Base-by-base conservation (phyloP, 2,113 vertebrate species). In the Actenoides hombroni region DNA sequence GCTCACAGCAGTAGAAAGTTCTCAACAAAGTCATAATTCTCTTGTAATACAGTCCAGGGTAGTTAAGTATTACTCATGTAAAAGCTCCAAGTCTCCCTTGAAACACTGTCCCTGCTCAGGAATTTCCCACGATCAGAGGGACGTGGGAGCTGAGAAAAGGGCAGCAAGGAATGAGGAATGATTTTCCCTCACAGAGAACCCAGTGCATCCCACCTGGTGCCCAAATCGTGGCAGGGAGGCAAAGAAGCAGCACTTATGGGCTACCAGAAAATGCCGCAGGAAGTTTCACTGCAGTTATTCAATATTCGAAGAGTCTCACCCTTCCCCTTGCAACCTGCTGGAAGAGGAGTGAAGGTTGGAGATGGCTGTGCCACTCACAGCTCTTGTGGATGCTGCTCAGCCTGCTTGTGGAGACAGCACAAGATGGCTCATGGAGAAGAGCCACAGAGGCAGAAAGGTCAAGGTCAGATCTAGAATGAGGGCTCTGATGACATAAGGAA, bases 11-110 rank as follows among this genome's bases (percentile, higher is more conserved):
- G 87, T 78, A 90, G 68, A 90, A 91, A 68, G 68, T 83, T 96
- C 79, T 97, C 91, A 92, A 94, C 95, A 96, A 98, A 97, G 97
- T 96, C 87, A 82, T 76, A 80, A 78, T 86, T 84, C 94, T 94
- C 82, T 64, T 83, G 42, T 60, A 90, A 87, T 65, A 83, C 89
- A 90, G 84, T 61, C 24, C 69, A 90, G 83, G 75, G 80, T 53
- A 94, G 70, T 83, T 96, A 94, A 96, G 56, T 75, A 87, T 69
- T 91, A 61, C 29, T 73, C 71, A 71, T 73, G 92, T 63, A 90
- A 96, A 93, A 92, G 92, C 18, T 67, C 65, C 26, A 74, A 76
- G 83, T 44, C 56, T 84, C 79, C 60, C 61, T 73, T 96, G 76
- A 96, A 97, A 71, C 33, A 73, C 20, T 68, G 70, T 67, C 60